Base-by-base conservation (phyloP, 2,888 invertebrate genomes). In the Coremacera marginata region DNA sequence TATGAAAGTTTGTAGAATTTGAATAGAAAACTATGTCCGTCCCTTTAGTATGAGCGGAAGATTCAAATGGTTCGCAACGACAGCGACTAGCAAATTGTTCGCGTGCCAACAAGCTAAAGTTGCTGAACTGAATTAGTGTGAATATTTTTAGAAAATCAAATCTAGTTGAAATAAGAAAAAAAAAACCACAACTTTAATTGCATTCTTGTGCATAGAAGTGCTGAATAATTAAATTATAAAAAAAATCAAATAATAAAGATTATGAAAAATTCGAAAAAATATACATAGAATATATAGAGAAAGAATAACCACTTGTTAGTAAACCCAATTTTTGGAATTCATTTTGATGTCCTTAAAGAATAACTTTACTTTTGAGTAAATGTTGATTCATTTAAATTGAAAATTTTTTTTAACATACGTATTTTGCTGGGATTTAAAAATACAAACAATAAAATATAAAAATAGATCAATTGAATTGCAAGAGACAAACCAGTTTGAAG, bases 121-220 rank as follows among this genome's bases (percentile, higher is more conserved):
- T 34, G 34, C n/a, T 65, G 34, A 19, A 55, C 55, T n/a, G 19
- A 71, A 71, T 37, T 62, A 72, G 52, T 22, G 75, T 78, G 77
- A 73, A 80, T 81, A 81, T 81, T 81, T 81, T 78, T 81, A 81
- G 81, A 81, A 81, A 76, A 14, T 51, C 74, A 78, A 51, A 70
- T 52, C 27, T 62, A 60, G 22, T 57, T 71, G 34, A 44, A 37
- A 70, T 19, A 55, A 60, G n/a, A n/a, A n/a, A n/a, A n/a, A n/a
- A 34, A 34, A 52, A 73, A 27, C 55, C 11, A 9, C 27, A 57
- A 60, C n/a, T 14, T 9, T 25, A 67, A 57, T 11, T 37, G 52
- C 44, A 44, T 68, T 62, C 11, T 51, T 68, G 11, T 11, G 16
- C 2, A 27, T 5, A 62, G 27, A 27, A 4, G 19, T 31, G 31